phyloP scores from a whole-genome alignment of 2,113 vertebrate species.

The Tupaia chinensis region DNA sequence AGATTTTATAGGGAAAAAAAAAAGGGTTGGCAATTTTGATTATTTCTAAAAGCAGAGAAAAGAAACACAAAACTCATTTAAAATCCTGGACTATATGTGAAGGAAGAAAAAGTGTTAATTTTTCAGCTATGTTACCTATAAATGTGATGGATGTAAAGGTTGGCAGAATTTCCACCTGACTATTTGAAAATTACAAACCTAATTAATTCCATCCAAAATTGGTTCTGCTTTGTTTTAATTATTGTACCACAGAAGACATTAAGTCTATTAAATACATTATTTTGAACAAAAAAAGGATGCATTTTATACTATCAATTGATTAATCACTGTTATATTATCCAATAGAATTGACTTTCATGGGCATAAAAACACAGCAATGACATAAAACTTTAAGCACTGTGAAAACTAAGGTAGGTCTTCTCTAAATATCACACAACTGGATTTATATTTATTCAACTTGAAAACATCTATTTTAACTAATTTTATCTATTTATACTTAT shows the following conservation, averaged over 20 bases:
- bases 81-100: conserved; percentile 61
- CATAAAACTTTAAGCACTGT: neutral
- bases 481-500: neutral
- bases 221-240: conserved; percentile 63
- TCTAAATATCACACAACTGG: neutral
- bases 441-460: neutral
- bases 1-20: neutral
- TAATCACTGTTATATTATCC: neutral
- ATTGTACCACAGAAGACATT: conserved; percentile 46
- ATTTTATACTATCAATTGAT: neutral
- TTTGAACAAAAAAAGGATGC: conserved; percentile 68
- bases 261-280: conserved; percentile 70
- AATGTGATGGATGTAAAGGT: conserved; percentile 70
- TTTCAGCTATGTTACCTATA: conserved; percentile 69
- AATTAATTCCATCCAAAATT: conserved; percentile 67
- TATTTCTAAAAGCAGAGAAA: conserved; percentile 62
- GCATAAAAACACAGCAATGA: neutral
- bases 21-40: conserved; percentile 56
- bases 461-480: neutral
- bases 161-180: conserved; percentile 58
- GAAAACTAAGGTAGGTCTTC: neutral
- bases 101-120: conserved; percentile 72
- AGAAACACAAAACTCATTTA: conserved; percentile 23
- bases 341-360: neutral
- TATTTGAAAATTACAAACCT: conserved; percentile 54